Percentiles rank a stretch among this genome's conserved stretches.
Evolutionary conservation across 2,888 invertebrate species (phyloP).

Genomic region (Unio pictorum): DNA sequence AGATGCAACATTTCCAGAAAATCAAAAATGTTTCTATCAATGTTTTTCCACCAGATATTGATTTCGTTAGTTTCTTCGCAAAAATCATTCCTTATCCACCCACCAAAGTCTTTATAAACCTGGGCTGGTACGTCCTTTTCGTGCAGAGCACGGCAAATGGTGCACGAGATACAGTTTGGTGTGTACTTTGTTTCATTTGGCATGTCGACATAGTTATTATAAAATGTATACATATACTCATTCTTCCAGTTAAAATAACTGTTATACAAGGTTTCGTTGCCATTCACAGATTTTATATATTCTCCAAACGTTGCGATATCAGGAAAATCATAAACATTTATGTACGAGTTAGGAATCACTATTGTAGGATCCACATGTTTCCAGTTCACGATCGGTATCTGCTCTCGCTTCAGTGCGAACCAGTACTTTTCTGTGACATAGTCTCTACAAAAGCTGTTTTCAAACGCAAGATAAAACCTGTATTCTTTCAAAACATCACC

Average conservation of each 20-base stretch:
- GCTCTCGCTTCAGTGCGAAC: slow-evolving; percentile 35
- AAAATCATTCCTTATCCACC: too few species aligned
- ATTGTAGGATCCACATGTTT: slow-evolving; percentile 21
- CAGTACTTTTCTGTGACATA: slow-evolving; percentile 59
- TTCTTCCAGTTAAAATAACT: slow-evolving; percentile 48
- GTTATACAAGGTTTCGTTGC: slow-evolving; percentile 47
- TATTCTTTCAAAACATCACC: slow-evolving; percentile 39
- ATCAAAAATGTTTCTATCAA: too few species aligned
- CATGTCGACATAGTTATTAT: too few species aligned
- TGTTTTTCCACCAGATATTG: too few species aligned
- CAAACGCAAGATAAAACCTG: slow-evolving; percentile 52
- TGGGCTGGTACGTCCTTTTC: too few species aligned
- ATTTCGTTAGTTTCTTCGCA: too few species aligned
- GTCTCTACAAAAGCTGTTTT: slow-evolving; percentile 51
- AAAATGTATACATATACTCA: slow-evolving; percentile 14
- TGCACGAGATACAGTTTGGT: too few species aligned
- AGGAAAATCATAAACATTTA: slow-evolving; percentile 41
- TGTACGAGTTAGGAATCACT: slow-evolving; percentile 30
- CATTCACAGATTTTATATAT: slow-evolving; percentile 33
- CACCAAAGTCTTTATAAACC: too few species aligned
- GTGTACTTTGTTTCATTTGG: too few species aligned
- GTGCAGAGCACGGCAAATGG: too few species aligned
- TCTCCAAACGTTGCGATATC: slow-evolving; percentile 22
- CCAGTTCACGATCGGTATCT: slow-evolving; percentile 55
- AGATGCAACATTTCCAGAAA: too few species aligned